Evolutionary conservation across 2,888 invertebrate species (phyloP).

Genomic region (Tanytarsus gracilentus): DNA sequence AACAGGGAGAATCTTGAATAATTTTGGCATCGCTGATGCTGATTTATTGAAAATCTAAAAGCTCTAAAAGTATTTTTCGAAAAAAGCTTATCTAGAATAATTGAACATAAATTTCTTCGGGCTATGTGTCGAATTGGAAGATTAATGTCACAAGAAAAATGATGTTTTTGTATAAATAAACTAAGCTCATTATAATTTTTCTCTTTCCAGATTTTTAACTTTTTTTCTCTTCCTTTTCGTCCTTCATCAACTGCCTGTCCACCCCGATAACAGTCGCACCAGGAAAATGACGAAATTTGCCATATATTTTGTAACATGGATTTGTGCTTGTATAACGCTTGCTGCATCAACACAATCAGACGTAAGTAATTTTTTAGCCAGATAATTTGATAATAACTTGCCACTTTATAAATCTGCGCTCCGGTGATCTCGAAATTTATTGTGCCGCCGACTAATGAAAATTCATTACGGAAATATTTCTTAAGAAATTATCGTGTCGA

Average conservation of each 20-base stretch:
- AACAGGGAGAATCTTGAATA: no score
- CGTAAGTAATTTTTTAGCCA: constrained; percentile 13
- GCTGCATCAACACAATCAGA: constrained; percentile 19
- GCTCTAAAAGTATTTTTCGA: no score
- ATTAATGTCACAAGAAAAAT: neutral
- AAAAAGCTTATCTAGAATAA: no score
- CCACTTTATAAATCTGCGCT: neutral
- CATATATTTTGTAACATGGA: constrained; percentile 28
- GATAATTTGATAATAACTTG: constrained; percentile 23
- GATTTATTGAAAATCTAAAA: no score
- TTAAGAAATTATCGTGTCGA: no score
- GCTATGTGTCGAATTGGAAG: no score
- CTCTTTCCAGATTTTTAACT: constrained; percentile 15
- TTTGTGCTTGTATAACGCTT: constrained; percentile 22
- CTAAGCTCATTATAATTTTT: no score
- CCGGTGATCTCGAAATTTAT: constrained; percentile 22
- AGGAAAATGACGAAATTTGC: constrained; percentile 28
- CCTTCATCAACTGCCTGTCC: constrained; percentile 7
- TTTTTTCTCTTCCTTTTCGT: neutral
- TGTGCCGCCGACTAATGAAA: neutral
- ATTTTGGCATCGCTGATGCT: no score
- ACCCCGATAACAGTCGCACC: constrained; percentile 5
- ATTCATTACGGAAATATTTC: no score
- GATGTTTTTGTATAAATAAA: no score
- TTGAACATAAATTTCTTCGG: no score